Base-by-base conservation (phyloP, 2,113 vertebrate species). In the Fukomys damarensis region DNA sequence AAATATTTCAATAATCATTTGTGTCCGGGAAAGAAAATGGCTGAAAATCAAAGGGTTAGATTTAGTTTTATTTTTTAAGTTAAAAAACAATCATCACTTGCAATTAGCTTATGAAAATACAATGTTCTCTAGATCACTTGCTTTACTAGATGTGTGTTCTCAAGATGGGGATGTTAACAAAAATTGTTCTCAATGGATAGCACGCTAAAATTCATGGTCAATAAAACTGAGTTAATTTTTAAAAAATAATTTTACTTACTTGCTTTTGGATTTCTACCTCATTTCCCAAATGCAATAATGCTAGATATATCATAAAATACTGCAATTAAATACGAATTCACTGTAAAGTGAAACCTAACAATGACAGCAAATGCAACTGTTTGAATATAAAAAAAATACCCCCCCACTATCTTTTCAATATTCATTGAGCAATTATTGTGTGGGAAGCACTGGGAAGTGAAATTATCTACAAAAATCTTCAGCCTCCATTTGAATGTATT, bases 21-120 rank as follows among this genome's bases (percentile, higher is more conserved):
- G 97, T 93, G 74, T 10, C 96, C 96, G 80, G 87, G 43, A 84
- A 35, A 90, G 94, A 84, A 97, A 98, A 96, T 97, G 95, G 66
- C 94, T 97, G 96, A 98, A 77, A 98, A 95, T 97, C 80, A 97
- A 98, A 2, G 82, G 96, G 95, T 97, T 96, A 97, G 97, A 82
- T 92, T 91, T 92, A 97, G 24, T 49, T 5, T 35, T 79, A 58
- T 54, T 80, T 95, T 98, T 92, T 97, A 98, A 97, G 49, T 68
- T 93, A 95, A 66, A 66, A 83, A 95, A 97, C 87, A 97, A 63
- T 86, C 80, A 94, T 89, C 63, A 97, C 4, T 95, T 93, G 81
- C 68, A 97, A 97, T 98, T 91, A 97, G 79, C 74, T 95, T 41
- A 93, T 89, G 66, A 98, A 98, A 98, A 91, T 56, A 92, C 38